phyloP scores from a whole-genome alignment of 2,888 invertebrate genomes.

The Temnothorax rugatulus region DNA sequence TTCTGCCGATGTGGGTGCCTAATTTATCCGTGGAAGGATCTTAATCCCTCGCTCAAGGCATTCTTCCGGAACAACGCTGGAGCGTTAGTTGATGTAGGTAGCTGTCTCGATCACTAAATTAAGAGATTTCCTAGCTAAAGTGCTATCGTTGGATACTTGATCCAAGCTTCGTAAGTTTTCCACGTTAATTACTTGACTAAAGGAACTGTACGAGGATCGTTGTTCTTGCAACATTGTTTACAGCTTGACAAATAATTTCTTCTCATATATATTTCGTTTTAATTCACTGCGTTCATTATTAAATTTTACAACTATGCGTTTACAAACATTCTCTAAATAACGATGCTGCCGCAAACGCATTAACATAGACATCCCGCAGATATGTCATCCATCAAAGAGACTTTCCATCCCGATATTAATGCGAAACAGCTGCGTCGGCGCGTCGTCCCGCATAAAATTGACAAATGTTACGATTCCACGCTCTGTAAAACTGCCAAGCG shows the following conservation, averaged over 20 bases:
- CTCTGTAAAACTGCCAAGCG: conserved; percentile 43
- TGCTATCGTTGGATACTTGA: conserved; percentile 29
- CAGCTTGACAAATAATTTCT: conserved; percentile 4
- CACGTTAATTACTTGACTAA: neutral
- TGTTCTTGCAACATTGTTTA: neutral
- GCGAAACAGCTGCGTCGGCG: conserved; percentile 16
- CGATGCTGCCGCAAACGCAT: neutral
- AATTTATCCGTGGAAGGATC: conserved; percentile 48
- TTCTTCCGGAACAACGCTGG: conserved; percentile 51
- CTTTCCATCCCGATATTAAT: conserved; percentile 29
- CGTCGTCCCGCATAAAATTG: conserved; percentile 28
- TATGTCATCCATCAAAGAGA: neutral
- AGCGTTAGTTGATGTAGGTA: conserved; percentile 39
- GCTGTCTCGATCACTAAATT: conserved; percentile 41
- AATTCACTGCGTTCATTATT: neutral
- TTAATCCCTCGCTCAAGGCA: conserved; percentile 40
- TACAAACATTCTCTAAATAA: neutral
- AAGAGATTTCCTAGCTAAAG: conserved; percentile 49
- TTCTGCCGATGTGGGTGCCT: conserved; percentile 18
- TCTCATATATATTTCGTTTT: neutral
- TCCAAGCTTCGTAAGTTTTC: neutral
- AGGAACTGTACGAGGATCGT: neutral
- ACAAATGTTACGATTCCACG: conserved; percentile 38
- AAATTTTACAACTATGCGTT: neutral
- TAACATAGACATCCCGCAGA: neutral